Conservation (phyloP, 2,113 vertebrate genomes). For the Lipophrys pholis region DNA sequence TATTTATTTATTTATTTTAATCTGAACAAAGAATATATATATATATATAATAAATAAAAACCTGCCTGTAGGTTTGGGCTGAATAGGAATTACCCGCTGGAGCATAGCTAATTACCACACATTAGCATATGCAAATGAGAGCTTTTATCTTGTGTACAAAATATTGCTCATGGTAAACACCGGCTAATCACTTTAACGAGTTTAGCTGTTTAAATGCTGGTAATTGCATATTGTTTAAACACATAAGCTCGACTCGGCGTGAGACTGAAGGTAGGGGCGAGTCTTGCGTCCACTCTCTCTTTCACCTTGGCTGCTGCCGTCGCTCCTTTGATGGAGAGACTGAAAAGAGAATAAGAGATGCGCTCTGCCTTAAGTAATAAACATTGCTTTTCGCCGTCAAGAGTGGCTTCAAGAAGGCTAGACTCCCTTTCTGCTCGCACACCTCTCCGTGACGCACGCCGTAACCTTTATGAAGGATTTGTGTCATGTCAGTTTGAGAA, state of each 20-base stretch:
- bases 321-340: slow-evolving; percentile 44
- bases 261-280: slow-evolving; percentile 28
- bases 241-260: slow-evolving; percentile 54
- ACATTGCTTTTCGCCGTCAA: slow-evolving; percentile 19
- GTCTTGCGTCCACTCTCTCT: slow-evolving; percentile 35
- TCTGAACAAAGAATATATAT: slow-evolving; percentile 54
- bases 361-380: slow-evolving; percentile 34
- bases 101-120: slow-evolving; percentile 79
- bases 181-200: slow-evolving; percentile 79
- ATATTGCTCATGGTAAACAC: slow-evolving; percentile 82
- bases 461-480: slow-evolving; percentile 27
- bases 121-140: slow-evolving; percentile 84
- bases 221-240: slow-evolving; percentile 80
- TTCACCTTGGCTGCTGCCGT: slow-evolving; percentile 57
- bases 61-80: slow-evolving; percentile 73
- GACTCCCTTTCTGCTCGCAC: slow-evolving; percentile 33
- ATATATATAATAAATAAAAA: slow-evolving; percentile 6
- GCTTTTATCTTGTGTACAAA: slow-evolving; percentile 82
- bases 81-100: slow-evolving; percentile 77
- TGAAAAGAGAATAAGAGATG: slow-evolving; percentile 66
- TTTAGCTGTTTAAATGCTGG: slow-evolving; percentile 80
- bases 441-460: slow-evolving; percentile 22
- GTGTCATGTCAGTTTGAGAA: not conserved
- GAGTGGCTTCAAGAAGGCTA: slow-evolving; percentile 36
- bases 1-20: slow-evolving; percentile 69